These are phyloP conservation scores for Orthosia gracilis DNA, from an alignment of 2,888 invertebrate genomes.

Conservation along the genomic window DNA sequence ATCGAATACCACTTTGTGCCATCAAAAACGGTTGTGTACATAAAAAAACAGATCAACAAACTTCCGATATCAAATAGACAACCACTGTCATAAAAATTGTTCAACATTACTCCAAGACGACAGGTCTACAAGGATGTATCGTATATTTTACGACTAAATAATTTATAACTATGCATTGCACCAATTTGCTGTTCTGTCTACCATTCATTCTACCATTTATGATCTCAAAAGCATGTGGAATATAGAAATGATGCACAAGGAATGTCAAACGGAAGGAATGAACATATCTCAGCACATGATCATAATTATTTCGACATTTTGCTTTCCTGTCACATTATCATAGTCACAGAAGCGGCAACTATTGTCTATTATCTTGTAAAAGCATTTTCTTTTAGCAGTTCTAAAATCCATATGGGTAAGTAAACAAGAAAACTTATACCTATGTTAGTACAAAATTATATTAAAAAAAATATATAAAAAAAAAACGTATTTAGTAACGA, in stretches of 20 bases:
- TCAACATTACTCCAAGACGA: neutral
- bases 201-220: too few relatives aligned
- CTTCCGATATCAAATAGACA: neutral
- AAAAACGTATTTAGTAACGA: too few relatives aligned
- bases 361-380: neutral
- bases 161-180: too few relatives aligned
- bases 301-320: neutral
- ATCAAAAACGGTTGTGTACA: too few relatives aligned
- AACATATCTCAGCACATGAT: neutral
- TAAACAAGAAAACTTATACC: too few relatives aligned
- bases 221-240: neutral
- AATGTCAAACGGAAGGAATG: neutral
- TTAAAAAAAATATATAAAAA: too few relatives aligned
- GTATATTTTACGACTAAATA: neutral
- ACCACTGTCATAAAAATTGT: neutral
- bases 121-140: neutral
- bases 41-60: too few relatives aligned
- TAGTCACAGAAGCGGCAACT: neutral
- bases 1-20: too few relatives aligned
- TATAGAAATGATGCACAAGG: neutral
- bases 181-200: neutral
- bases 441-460: too few relatives aligned
- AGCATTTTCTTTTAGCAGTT: neutral
- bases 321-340: neutral
- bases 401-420: too few relatives aligned